Base-by-base conservation (phyloP, 2,113 vertebrate genomes). In the Trochalopteron elliotii region DNA sequence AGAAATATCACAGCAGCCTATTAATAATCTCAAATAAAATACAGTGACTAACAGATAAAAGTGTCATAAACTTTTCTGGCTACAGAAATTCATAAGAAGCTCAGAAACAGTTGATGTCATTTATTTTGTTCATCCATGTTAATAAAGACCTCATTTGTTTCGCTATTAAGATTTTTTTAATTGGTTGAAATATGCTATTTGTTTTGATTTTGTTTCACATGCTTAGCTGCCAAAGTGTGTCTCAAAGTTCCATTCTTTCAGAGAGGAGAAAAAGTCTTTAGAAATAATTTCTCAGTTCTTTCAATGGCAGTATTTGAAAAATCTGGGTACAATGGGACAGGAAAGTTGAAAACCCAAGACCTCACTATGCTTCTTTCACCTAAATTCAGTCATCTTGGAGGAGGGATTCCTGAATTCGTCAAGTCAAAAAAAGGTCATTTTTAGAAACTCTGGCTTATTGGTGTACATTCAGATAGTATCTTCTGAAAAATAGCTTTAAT, bases 111-210 rank as follows among this genome's bases (percentile, higher is more conserved):
- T 23, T 79, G 27, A 57, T 84, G 59, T 77, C 55, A 74, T 95
- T 81, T 82, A 28, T 86, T 90, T 90, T 20, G 31, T 80, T 90
- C 24, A 1, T 77, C 94, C 42, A 31, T 82, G 59, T 85, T 93
- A 90, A 91, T 83, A 91, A 92, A 97, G 86, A 69, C 63, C 39
- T 93, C 30, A 39, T 92, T 93, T 93, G 74, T 93, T 95, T 95
- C 83, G 69, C 35, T 70, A 70, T 64, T 70, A 37, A 30, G 31
- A 33, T 47, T 59, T 87, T 91, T 93, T 96, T 79, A 64, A 47
- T 75, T 10, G 4, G 8, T 18, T 93, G 30, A 79, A 87, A 85
- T 85, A 70, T 44, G 28, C 42, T n/a, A 37, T 78, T 95, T 93
- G 10, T 87, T 95, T 87, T 64, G 8, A 78, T 40, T 87, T 87